Conservation (phyloP, 2,113 vertebrate species). For the Barnardius zonarius region DNA sequence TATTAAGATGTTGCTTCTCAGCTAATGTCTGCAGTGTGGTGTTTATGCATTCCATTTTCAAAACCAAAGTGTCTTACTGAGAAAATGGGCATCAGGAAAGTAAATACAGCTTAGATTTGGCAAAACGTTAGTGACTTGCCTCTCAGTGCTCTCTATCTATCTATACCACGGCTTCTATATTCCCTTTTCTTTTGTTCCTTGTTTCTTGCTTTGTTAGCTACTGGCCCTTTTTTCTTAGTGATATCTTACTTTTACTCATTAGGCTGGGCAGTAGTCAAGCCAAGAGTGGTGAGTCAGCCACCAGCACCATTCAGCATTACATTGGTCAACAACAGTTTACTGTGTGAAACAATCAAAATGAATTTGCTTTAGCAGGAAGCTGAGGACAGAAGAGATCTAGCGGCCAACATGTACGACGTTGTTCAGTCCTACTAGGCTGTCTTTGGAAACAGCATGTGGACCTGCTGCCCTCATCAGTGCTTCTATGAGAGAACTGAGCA, state of each 20-base stretch:
- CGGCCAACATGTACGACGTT: rapidly evolving
- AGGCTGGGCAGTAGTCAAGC: not conserved
- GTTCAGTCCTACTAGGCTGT: not conserved
- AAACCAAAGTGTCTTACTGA: not conserved
- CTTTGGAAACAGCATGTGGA: not conserved
- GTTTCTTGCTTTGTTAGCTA: not conserved
- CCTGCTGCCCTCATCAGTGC: not conserved
- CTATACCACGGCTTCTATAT: not conserved
- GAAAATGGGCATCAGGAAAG: not conserved
- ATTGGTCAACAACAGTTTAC: not conserved
- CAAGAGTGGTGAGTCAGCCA: not conserved
- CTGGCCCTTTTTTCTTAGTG: not conserved
- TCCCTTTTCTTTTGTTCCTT: not conserved
- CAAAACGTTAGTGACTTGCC: not conserved
- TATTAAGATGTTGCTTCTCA: not conserved
- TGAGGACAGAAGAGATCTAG: not conserved
- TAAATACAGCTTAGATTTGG: not conserved
- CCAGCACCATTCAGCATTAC: not conserved
- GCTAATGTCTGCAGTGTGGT: not conserved
- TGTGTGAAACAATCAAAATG: not conserved
- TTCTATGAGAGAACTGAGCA: not conserved
- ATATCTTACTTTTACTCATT: not conserved
- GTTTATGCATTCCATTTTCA: not conserved
- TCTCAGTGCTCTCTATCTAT: not conserved
- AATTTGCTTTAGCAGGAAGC: not conserved